phyloP scores from a whole-genome alignment of 2,797 vertebrate species.

The Balearica regulorum region DNA sequence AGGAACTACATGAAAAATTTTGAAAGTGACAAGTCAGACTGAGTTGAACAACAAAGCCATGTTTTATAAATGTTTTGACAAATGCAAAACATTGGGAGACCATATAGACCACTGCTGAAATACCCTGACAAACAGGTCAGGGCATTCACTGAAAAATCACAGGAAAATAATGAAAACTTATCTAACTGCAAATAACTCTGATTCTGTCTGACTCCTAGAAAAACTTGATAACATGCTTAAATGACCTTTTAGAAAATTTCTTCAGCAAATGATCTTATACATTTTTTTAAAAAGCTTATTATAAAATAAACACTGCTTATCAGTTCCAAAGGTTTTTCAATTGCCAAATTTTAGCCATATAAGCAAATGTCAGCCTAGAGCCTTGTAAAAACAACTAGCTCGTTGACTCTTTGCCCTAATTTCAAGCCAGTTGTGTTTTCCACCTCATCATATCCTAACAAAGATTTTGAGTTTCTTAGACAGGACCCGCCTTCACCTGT shows the following conservation, averaged over 20 bases:
- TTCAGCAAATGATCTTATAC: not conserved
- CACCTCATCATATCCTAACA: not conserved
- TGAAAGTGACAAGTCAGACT: slow-evolving; percentile 9
- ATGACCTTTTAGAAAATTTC: not conserved
- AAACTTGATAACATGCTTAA: not conserved
- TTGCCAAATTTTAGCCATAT: not conserved
- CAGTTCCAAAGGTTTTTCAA: not conserved
- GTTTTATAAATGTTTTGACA: not conserved
- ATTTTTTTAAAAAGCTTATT: not conserved
- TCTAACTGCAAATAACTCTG: not conserved
- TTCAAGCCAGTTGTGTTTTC: not conserved
- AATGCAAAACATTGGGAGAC: not conserved
- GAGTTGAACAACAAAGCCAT: not conserved
- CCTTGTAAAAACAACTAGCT: not conserved
- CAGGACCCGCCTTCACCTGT: not conserved
- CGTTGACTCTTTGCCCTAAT: not conserved
- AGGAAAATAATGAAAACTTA: not conserved
- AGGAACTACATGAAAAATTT: slow-evolving; percentile 24
- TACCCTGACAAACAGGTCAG: not conserved
- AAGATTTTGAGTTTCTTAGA: not conserved
- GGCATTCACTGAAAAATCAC: not conserved
- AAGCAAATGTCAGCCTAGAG: not conserved
- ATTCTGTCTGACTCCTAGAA: not conserved
- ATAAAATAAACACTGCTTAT: not conserved
- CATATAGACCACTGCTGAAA: not conserved